These are phyloP conservation scores for Argyra leucocephala DNA, from an alignment of 2,888 invertebrate genomes.

Conservation along the genomic window DNA sequence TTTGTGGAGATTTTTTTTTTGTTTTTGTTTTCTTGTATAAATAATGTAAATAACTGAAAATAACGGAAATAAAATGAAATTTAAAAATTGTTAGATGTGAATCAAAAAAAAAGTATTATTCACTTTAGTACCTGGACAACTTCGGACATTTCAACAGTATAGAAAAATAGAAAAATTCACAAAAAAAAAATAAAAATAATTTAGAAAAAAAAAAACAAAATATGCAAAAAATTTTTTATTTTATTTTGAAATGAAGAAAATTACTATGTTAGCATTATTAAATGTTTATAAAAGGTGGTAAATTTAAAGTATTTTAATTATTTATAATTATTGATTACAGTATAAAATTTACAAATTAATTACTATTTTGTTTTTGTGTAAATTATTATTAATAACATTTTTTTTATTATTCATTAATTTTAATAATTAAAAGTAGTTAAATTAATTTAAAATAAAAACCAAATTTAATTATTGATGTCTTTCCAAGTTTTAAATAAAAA, in stretches of 20 bases:
- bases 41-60: not conserved
- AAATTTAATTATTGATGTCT: no score
- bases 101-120: not conserved
- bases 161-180: not conserved
- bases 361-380: no score
- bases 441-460: no score
- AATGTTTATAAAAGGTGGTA: slow-evolving; percentile 1
- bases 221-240: not conserved
- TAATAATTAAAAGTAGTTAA: no score
- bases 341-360: no score
- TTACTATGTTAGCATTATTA: not conserved
- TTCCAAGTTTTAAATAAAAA: no score
- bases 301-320: no score
- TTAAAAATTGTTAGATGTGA: not conserved
- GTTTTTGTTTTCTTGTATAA: no score
- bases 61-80: not conserved
- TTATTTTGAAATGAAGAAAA: not conserved
- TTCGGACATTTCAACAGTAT: not conserved
- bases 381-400: no score
- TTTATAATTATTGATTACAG: no score
- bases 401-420: no score
- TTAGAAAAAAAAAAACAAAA: not conserved
- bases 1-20: no score
- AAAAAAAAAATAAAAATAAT: not conserved
- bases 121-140: not conserved